Percentiles rank a stretch among this genome's conserved stretches.
These are phyloP conservation scores for Drosophila nigromelanica DNA, from an alignment of 1,140 invertebrate genomes.

Conservation along the genomic window DNA sequence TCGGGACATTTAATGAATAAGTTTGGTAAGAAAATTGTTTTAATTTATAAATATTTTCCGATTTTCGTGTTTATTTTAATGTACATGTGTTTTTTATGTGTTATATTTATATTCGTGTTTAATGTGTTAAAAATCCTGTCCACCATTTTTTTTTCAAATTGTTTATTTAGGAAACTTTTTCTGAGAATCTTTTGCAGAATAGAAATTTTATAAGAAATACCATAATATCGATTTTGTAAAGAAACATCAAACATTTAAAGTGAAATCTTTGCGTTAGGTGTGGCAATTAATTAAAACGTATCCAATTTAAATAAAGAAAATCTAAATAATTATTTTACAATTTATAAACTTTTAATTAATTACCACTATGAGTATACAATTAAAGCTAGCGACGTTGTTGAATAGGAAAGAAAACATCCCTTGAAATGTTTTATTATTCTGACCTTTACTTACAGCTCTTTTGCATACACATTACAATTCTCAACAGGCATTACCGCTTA, in stretches of 20 bases:
- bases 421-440: not conserved
- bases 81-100: not conserved
- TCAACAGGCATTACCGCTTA: slow-evolving; percentile 24
- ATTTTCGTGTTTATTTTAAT: slow-evolving; percentile 22
- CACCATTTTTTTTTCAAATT: not conserved
- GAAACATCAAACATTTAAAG: too few species aligned
- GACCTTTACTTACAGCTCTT: slow-evolving; percentile 45
- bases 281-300: too few species aligned
- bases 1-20: slow-evolving; percentile 73
- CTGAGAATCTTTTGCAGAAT: too few species aligned
- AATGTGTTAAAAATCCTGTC: not conserved
- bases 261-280: too few species aligned
- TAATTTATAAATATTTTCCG: slow-evolving; percentile 10
- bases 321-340: not conserved
- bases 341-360: not conserved
- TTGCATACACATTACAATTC: slow-evolving; percentile 16
- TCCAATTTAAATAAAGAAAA: too few species aligned
- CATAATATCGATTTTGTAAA: too few species aligned
- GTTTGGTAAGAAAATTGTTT: slow-evolving; percentile 4
- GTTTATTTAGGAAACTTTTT: too few species aligned
- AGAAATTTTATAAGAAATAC: too few species aligned
- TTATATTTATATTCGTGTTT: not conserved
- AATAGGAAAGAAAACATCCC: not conserved
- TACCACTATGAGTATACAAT: not conserved
- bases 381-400: slow-evolving; percentile 2